These are phyloP conservation scores for Apeira syringaria DNA, from an alignment of 2,888 invertebrate species.

Conservation along the genomic window DNA sequence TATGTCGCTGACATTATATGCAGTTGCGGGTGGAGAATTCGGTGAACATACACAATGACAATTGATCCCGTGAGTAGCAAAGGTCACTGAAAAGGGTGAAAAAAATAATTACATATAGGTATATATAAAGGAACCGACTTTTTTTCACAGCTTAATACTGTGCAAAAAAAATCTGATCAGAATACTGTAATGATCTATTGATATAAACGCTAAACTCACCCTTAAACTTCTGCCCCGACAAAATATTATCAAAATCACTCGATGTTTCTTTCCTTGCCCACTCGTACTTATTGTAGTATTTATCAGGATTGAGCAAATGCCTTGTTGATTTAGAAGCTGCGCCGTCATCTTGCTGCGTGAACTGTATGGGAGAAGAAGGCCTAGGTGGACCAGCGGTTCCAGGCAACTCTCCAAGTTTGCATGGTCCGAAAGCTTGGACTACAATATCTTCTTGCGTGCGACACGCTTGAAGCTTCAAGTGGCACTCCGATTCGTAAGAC, in stretches of 20 bases:
- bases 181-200: too few relatives aligned
- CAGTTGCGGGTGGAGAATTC: too few relatives aligned
- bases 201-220: conserved; percentile 60
- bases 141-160: too few relatives aligned
- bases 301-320: conserved; percentile 88
- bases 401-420: conserved; percentile 87
- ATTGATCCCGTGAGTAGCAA: too few relatives aligned
- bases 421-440: conserved; percentile 89
- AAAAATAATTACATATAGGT: too few relatives aligned
- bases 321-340: conserved; percentile 92
- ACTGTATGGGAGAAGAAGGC: conserved; percentile 90
- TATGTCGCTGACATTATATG: too few relatives aligned
- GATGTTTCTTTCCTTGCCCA: conserved; percentile 82
- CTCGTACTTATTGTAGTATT: conserved; percentile 85
- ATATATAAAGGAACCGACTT: too few relatives aligned
- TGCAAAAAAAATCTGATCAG: too few relatives aligned
- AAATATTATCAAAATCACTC: conserved; percentile 68
- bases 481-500: conserved; percentile 93
- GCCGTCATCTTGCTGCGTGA: conserved; percentile 90
- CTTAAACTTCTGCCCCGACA: conserved; percentile 72
- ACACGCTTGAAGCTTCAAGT: conserved; percentile 92
- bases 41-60: too few relatives aligned
- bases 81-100: too few relatives aligned
- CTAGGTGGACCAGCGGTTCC: conserved; percentile 90
- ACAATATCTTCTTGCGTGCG: conserved; percentile 91